Conservation (phyloP, 2,797 vertebrate genomes). For the Betta splendens region DNA sequence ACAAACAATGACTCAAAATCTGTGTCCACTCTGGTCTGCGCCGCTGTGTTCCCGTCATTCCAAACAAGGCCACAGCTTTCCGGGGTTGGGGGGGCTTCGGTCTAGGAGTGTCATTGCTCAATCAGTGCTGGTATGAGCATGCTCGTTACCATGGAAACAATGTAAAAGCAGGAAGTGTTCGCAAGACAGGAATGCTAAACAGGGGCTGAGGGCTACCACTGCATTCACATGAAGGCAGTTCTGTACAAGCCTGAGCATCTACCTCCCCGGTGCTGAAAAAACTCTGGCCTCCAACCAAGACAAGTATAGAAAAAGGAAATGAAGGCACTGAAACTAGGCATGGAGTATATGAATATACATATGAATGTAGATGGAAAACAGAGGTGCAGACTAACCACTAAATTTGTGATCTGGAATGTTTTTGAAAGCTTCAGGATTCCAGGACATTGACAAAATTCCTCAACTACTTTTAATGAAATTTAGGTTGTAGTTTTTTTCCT, state of each 20-base stretch:
- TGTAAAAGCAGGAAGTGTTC: slow-evolving; percentile 61
- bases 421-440: too few species aligned
- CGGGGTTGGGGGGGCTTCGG: slow-evolving; percentile 33
- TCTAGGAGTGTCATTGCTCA: slow-evolving; percentile 50
- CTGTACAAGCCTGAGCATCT: slow-evolving; percentile 31
- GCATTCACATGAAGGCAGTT: slow-evolving; percentile 37
- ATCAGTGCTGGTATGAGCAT: slow-evolving; percentile 47
- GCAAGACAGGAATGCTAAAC: slow-evolving; percentile 58
- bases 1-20: slow-evolving; percentile 31
- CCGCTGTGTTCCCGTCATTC: slow-evolving; percentile 41
- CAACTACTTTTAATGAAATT: background rate
- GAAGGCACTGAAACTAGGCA: too few species aligned
- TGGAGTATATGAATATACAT: slow-evolving; percentile 1
- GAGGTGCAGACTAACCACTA: background rate
- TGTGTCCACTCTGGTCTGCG: slow-evolving; percentile 1
- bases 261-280: slow-evolving; percentile 16
- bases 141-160: slow-evolving; percentile 54
- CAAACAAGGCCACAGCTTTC: slow-evolving; percentile 46
- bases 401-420: too few species aligned
- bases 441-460: background rate
- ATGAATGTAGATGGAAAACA: background rate
- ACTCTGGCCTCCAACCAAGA: slow-evolving; percentile 9
- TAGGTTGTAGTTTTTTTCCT: background rate
- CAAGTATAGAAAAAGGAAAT: slow-evolving; percentile 13
- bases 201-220: slow-evolving; percentile 32